phyloP scores from a whole-genome alignment of 2,113 vertebrate species.

The Mirounga angustirostris region DNA sequence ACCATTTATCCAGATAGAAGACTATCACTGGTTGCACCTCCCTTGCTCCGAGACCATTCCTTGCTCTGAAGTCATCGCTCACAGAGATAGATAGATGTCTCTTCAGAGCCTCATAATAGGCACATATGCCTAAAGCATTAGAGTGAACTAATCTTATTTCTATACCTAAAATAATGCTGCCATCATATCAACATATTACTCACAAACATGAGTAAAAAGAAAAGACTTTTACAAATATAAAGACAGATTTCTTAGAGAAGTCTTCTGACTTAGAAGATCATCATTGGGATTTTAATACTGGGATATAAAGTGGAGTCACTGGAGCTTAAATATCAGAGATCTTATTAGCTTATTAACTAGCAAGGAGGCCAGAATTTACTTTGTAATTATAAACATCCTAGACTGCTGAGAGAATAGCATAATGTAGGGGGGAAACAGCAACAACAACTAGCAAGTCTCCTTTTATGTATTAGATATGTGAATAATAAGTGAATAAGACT shows the following conservation, averaged over 20 bases:
- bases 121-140: conserved; percentile 7
- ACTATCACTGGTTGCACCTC: not conserved
- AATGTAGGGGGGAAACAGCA: not conserved
- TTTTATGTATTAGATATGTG: not conserved
- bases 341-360: not conserved
- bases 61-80: conserved; percentile 1
- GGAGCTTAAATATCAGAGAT: not conserved
- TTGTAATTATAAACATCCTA: conserved; percentile 32
- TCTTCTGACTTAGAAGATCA: conserved; percentile 18
- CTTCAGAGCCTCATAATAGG: conserved; percentile 43
- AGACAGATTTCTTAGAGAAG: not conserved
- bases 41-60: not conserved
- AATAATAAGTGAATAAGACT: conserved; percentile 19
- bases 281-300: conserved; percentile 39
- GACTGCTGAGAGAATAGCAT: not conserved
- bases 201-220: conserved; percentile 2
- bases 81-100: not conserved
- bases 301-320: not conserved
- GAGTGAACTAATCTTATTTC: not conserved
- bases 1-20: not conserved
- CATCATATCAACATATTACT: not conserved
- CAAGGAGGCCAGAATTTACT: conserved; percentile 39
- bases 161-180: conserved; percentile 13
- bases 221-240: not conserved
- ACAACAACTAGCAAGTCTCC: not conserved